Evolutionary conservation across 2,797 vertebrate genomes (phyloP), one percentile per base, ranked within the genome.

Genomic region (Pempheris klunzingeri): DNA sequence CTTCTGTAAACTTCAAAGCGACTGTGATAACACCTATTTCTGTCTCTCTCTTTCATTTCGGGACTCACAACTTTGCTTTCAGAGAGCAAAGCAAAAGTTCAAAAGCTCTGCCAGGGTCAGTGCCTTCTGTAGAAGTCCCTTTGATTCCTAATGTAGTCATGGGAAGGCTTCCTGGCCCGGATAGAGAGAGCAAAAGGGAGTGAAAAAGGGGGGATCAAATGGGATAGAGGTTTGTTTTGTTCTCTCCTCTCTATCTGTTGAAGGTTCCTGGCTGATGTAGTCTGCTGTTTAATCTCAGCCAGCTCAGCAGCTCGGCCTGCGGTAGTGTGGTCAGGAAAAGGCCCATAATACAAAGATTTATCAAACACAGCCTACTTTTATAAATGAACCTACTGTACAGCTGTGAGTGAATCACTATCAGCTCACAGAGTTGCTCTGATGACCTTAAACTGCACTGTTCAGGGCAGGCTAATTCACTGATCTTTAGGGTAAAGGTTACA

Each of bases 111-210:
- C 65, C 68, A 13, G 84, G 80, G 88, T 87, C 83, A 84, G 59
- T 49, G 71, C 64, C 78, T 82, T 80, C 73, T 78, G 77, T 66
- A 72, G 59, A 71, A 74, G 77, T 60, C 74, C 60, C 80, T 93
- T 92, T 91, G 88, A 93, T 90, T 92, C 84, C 81, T 73, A 91
- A 92, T 87, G 86, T 83, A 91, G 88, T 60, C 77, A 88, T 39
- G 36, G 74, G 90, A 83, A 80, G 59, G 68, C 83, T 88, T 81
- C 80, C 87, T 80, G 87, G 84, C 67, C 73, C 13, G 44, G 81
- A 77, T 22, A 78, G 70, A 87, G 57, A 87, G 75, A 76, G 76
- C 63, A 68, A 84, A 68, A 60, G 57, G 68, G 84, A 87, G 78
- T 78, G 79, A 82, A 78, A 85, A 71, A 50, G 30, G 67, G 77